Percentiles rank a stretch among this genome's conserved stretches.
phyloP scores from a whole-genome alignment of 2,888 invertebrate species.

The Prosapia bicincta region DNA sequence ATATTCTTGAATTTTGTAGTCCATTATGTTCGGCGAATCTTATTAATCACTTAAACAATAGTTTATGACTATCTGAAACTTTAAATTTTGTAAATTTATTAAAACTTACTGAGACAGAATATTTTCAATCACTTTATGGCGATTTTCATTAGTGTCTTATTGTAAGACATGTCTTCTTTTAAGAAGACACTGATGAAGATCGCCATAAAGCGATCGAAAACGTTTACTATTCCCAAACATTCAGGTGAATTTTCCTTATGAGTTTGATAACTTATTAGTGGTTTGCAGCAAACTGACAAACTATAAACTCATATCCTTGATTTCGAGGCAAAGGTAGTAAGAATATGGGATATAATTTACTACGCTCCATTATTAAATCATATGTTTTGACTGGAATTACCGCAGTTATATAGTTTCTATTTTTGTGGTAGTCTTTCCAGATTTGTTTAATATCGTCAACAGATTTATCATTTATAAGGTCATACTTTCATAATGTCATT shows the following conservation, averaged over 20 bases:
- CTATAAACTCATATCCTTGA: slow-evolving; percentile 82
- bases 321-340: slow-evolving; percentile 75
- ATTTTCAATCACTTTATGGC: too few species aligned
- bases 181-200: too few species aligned
- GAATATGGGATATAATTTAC: slow-evolving; percentile 64
- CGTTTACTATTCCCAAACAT: slow-evolving; percentile 71
- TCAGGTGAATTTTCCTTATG: slow-evolving; percentile 88
- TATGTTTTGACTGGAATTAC: slow-evolving; percentile 61
- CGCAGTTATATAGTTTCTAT: slow-evolving; percentile 73
- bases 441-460: slow-evolving; percentile 68
- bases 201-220: too few species aligned
- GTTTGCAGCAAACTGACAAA: slow-evolving; percentile 69
- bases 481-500: slow-evolving; percentile 72
- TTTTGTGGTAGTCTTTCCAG: slow-evolving; percentile 77
- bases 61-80: too few species aligned
- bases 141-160: too few species aligned
- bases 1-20: too few species aligned
- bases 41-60: too few species aligned
- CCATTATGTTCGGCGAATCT: too few species aligned
- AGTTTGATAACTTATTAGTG: slow-evolving; percentile 77
- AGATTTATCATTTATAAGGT: slow-evolving; percentile 66
- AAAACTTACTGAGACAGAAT: too few species aligned
- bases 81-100: too few species aligned
- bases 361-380: slow-evolving; percentile 55
- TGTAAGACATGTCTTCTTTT: too few species aligned